Evolutionary conservation across 2,797 vertebrate genomes (phyloP).

Genomic region (Sardinella longiceps): DNA sequence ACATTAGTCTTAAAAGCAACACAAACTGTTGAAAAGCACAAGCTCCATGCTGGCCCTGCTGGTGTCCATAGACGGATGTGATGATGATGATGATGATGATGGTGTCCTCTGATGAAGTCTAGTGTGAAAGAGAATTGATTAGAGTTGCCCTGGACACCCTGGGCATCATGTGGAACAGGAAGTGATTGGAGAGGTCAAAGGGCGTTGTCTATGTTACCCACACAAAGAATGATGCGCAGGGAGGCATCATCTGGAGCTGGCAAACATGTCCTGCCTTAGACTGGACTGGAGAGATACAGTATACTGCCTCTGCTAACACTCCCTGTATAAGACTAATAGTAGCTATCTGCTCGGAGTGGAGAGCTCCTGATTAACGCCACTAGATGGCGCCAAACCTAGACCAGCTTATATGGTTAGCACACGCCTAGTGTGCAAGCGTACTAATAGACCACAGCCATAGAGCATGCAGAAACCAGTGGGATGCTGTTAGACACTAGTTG

Average conservation of each 20-base stretch:
- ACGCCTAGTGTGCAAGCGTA: constrained; percentile 57
- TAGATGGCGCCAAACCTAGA: constrained; percentile 49
- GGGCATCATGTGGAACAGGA: constrained; percentile 44
- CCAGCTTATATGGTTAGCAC: constrained; percentile 54
- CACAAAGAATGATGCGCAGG: background rate
- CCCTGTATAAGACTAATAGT: constrained; percentile 45
- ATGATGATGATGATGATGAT: no score
- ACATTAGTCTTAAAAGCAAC: background rate
- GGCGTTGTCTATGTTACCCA: constrained; percentile 33
- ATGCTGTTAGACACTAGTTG: constrained; percentile 67
- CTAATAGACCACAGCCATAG: constrained; percentile 61
- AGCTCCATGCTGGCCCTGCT: background rate
- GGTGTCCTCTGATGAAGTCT: background rate
- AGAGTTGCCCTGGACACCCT: constrained; percentile 43
- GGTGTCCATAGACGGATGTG: background rate
- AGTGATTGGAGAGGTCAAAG: constrained; percentile 40
- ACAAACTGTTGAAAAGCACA: background rate
- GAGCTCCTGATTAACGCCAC: constrained; percentile 47
- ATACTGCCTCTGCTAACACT: background rate
- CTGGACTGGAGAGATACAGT: background rate
- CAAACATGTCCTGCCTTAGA: background rate
- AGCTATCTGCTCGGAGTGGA: constrained; percentile 37
- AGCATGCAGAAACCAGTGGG: constrained; percentile 69
- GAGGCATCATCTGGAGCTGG: background rate
- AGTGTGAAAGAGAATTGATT: background rate